phyloP scores from a whole-genome alignment of 2,113 vertebrate species.

The Aspiorhynchus laticeps region DNA sequence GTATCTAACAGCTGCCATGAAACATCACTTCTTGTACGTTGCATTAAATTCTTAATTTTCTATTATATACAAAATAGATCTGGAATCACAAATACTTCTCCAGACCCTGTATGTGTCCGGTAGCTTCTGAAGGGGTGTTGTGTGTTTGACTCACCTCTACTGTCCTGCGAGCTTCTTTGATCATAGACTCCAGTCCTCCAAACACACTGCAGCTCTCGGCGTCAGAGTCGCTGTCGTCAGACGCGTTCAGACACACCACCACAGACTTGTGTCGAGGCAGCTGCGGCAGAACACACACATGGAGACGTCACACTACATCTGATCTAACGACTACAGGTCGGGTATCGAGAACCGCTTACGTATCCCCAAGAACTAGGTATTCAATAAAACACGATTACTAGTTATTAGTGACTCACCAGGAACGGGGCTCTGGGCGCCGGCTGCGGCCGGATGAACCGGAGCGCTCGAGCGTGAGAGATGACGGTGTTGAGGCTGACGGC shows the following conservation, averaged over 20 bases:
- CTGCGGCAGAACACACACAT: too few relatives aligned
- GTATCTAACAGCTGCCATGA: too few relatives aligned
- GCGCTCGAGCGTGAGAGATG: slow-evolving; percentile 75
- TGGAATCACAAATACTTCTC: too few relatives aligned
- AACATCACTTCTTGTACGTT: too few relatives aligned
- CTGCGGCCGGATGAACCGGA: slow-evolving; percentile 82
- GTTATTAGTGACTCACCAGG: slow-evolving; percentile 74
- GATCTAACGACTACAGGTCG: neutral
- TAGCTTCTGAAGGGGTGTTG: too few relatives aligned
- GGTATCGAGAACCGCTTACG: too few relatives aligned
- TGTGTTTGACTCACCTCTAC: slow-evolving; percentile 81
- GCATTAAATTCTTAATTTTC: too few relatives aligned
- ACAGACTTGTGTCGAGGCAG: slow-evolving; percentile 86
- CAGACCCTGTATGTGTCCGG: too few relatives aligned
- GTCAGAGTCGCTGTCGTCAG: slow-evolving; percentile 95
- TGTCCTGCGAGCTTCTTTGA: slow-evolving; percentile 94
- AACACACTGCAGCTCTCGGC: slow-evolving; percentile 82
- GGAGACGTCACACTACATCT: too few relatives aligned
- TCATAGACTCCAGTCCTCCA: slow-evolving; percentile 97
- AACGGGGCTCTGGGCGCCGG: slow-evolving; percentile 75
- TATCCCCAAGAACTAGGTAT: too few relatives aligned
- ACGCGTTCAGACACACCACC: slow-evolving; percentile 91
- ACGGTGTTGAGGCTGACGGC: slow-evolving; percentile 86
- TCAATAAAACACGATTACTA: too few relatives aligned
- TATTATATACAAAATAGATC: too few relatives aligned